Evolutionary conservation across 2,113 vertebrate genomes (phyloP), one percentile per base, ranked within the genome.

Genomic region (Ivindomyrus marchei): DNA sequence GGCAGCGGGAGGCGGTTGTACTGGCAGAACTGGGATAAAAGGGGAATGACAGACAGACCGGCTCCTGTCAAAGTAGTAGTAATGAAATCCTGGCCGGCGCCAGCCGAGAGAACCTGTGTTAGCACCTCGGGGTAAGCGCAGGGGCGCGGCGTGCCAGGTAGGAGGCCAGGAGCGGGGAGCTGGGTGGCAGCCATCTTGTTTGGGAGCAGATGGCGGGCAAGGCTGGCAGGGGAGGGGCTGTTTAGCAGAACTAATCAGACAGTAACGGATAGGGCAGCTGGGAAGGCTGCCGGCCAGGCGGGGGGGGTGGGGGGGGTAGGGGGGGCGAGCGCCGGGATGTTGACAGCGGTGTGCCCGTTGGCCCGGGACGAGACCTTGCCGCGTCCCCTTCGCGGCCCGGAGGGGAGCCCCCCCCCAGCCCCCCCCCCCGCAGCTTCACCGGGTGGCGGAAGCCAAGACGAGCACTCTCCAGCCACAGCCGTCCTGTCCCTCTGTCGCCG

Each of bases 181-280:
- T 99, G 98, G 98, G 98, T 96, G 95, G 97, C 96, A 97, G 98
- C 98, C 98, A 99, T 98, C 95, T 98, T 97, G 97, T 97, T 96
- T n/a, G 96, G 96, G 97, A 99, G 98, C 98, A 99, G 98, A 99
- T 99, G 98, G 98, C 97, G 95, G 0, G 92, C 95, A 97, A 97
- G 98, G 98, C 97, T 99, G 98, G 97, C 97, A 97, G 97, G 97
- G 98, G 98, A 98, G 98, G 98, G 98, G 98, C 98, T 99, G 97
- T 97, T 99, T 99, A 99, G 97, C 98, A 98, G 97, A 99, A 98
- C 98, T 99, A 99, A 99, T 99, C 98, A 99, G 98, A 99, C 27
- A 36, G 98, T 98, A 99, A 99, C 98, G 97, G 98, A 99, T 99
- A 97, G 98, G 98, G 98, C 97, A 99, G 98, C 97, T 98, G 98